Base-by-base conservation (phyloP, 2,797 vertebrate species). In the Hypotaenidia philippensis region DNA sequence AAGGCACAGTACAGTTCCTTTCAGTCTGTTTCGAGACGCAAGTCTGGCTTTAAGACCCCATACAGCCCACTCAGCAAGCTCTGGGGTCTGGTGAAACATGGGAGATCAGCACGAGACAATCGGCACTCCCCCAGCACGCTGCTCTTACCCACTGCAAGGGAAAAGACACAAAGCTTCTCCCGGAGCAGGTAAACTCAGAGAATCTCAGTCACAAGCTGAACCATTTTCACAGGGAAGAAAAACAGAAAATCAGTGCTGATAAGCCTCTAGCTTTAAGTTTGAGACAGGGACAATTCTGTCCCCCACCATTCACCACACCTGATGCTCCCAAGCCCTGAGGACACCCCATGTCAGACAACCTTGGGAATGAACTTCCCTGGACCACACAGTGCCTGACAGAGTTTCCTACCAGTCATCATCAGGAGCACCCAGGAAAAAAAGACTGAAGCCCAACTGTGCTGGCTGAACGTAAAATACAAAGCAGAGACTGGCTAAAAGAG, bases 381-480 rank as follows among this genome's bases (percentile, higher is more conserved):
- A 49, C 3, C 1, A 26, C 19, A 16, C 5, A 7, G 2, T 2
- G 38, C 45, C 76, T n/a, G 34, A 15, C 21, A 41, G 3, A 23
- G 38, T 38, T 53, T 53, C 55, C 53, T 61, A 53, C 15, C 27
- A 3, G 21, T 44, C 25, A 14, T 34, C 32, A 25, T 5, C 36
- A 36, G 81, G 18, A 74, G 32, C 45, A 76, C 6, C 19, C 41
- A 25, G n/a, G 38, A 65, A 27, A 44, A 44, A 17, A 53, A 26
- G 59, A 6, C 44, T 14, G 38, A 55, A 83, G 18, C 20, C 52
- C 83, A n/a, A 1, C 6, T 20, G 55, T 21, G 31, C 18, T 10
- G 4, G 11, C 16, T 14, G 20, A 20, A 44, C 4, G 6, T 2
- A 1, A 57, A 72, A n/a, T 0, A 61, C 2, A 3, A 45, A 21